Percentiles rank a stretch among this genome's conserved stretches.
Evolutionary conservation across 2,888 invertebrate genomes (phyloP).

Genomic region (Harmothoe impar): DNA sequence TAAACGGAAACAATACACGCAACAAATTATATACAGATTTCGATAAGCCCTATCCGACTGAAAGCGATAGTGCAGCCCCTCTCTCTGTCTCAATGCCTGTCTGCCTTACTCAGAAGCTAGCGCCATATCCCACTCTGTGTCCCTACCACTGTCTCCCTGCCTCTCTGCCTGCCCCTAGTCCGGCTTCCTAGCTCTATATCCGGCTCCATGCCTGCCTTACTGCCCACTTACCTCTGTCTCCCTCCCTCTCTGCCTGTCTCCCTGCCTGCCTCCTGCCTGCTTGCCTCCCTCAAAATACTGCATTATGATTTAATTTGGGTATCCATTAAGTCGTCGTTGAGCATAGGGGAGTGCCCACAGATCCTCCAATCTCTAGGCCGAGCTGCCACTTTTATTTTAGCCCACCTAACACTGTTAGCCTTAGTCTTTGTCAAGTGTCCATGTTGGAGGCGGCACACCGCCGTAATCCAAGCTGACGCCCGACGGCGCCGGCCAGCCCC

Average conservation of each 20-base stretch:
- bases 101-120: too few species aligned
- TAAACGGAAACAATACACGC: too few species aligned
- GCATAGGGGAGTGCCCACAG: not conserved
- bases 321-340: slow-evolving; percentile 17
- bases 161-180: not conserved
- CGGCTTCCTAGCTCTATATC: too few species aligned
- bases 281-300: not conserved
- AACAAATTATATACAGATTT: too few species aligned
- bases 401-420: not conserved
- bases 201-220: too few species aligned
- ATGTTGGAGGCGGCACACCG: not conserved
- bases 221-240: not conserved
- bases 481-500: not conserved
- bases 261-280: not conserved
- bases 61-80: too few species aligned
- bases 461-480: slow-evolving; percentile 8
- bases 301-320: slow-evolving; percentile 7
- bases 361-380: not conserved
- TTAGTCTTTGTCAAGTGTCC: not conserved
- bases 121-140: too few species aligned
- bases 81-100: too few species aligned
- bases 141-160: not conserved
- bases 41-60: too few species aligned
- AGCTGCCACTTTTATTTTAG: slow-evolving; percentile 31
- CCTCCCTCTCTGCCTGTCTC: not conserved